Evolutionary conservation across 1,140 invertebrate species (phyloP).

Genomic region (Aphis craccivora): DNA sequence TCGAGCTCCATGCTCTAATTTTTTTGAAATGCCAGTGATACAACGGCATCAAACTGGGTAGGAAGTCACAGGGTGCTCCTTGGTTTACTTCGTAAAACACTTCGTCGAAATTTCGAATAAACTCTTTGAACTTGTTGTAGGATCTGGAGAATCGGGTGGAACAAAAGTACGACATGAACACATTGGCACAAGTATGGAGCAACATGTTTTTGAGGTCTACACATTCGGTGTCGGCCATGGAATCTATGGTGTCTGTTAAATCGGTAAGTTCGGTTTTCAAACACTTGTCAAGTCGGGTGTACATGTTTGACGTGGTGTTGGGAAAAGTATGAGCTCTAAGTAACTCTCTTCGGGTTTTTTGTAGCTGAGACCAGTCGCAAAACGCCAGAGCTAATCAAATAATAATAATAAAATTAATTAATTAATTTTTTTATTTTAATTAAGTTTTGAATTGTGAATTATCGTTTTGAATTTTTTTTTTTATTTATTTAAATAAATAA

Average conservation of each 20-base stretch:
- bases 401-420: neutral
- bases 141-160: conserved; percentile 74
- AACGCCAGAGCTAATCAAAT: conserved; percentile 76
- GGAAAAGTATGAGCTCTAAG: conserved; percentile 74
- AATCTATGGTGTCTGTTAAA: conserved; percentile 63
- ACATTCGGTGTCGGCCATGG: conserved; percentile 61
- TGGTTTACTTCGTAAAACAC: conserved; percentile 92
- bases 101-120: conserved; percentile 79
- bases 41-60: conserved; percentile 82
- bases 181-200: conserved; percentile 69
- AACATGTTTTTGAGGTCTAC: conserved; percentile 62
- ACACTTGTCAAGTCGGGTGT: conserved; percentile 72
- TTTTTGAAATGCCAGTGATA: conserved; percentile 75
- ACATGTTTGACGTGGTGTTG: conserved; percentile 74
- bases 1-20: conserved; percentile 73
- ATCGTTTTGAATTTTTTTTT: neutral
- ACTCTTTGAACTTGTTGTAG: conserved; percentile 72
- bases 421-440: neutral
- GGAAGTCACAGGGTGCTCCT: conserved; percentile 85
- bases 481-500: neutral
- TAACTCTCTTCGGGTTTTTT: conserved; percentile 79
- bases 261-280: conserved; percentile 70
- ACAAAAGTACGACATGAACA: conserved; percentile 86
- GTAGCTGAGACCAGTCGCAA: conserved; percentile 84
- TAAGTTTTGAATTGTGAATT: neutral